Evolutionary conservation across 2,113 vertebrate genomes (phyloP).

Genomic region (Corapipo altera): DNA sequence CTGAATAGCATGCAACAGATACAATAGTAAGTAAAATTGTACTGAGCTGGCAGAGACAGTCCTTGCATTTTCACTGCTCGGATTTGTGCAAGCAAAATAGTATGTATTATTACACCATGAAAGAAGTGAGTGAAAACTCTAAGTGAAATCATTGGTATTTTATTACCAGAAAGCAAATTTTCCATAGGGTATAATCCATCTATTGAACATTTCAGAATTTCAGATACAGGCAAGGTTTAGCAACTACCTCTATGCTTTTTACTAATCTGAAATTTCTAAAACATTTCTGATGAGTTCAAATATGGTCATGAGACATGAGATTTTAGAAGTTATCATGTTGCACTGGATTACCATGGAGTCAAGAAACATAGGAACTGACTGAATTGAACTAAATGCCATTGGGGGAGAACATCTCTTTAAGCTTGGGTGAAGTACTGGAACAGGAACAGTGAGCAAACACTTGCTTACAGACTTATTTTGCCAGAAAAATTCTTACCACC

Average conservation of each 20-base stretch:
- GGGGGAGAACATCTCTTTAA: neutral
- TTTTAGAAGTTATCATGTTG: neutral
- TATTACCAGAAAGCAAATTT: neutral
- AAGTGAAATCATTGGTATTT: neutral
- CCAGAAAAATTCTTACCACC: neutral
- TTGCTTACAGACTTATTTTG: neutral
- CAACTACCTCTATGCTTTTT: neutral
- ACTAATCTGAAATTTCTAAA: neutral
- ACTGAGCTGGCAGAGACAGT: neutral
- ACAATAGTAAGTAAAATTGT: neutral
- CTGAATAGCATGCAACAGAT: neutral
- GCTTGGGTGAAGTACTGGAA: neutral
- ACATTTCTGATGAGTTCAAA: neutral
- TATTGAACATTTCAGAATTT: neutral
- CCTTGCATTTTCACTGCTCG: neutral
- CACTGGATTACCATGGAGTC: neutral
- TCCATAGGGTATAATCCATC: neutral
- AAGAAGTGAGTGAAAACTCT: neutral
- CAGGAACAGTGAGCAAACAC: neutral
- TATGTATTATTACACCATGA: neutral
- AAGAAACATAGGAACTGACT: constrained; percentile 13
- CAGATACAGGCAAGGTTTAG: neutral
- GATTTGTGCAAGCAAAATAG: neutral
- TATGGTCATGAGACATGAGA: neutral
- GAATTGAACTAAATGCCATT: neutral